Percentiles rank a stretch among this genome's conserved stretches.
Conservation (phyloP, 2,888 invertebrate species). For the Melipona beecheii region DNA sequence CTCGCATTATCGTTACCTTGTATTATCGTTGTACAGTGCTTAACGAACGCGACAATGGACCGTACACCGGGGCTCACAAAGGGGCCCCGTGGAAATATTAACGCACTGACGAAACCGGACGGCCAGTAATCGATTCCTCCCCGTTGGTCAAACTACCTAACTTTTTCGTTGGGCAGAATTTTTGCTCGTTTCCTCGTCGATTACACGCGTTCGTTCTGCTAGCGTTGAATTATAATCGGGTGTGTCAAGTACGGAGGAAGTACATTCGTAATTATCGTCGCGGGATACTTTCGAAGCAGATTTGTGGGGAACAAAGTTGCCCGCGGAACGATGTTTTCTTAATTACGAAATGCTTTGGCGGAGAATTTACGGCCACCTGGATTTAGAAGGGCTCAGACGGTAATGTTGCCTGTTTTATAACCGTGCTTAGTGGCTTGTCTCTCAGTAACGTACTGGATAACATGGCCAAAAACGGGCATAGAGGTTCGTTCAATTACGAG, state of each 20-base stretch:
- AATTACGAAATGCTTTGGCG: not conserved
- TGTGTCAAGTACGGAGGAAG: not conserved
- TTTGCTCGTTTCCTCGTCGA: no score
- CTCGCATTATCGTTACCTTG: constrained; percentile 67
- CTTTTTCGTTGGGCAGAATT: no score
- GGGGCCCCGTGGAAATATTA: constrained; percentile 56
- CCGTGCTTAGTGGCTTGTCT: constrained; percentile 29
- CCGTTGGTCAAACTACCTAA: constrained; percentile 46
- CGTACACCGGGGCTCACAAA: constrained; percentile 41
- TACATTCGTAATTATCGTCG: not conserved
- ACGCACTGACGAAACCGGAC: constrained; percentile 34
- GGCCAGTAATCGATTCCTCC: constrained; percentile 59
- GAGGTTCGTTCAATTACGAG: constrained; percentile 25
- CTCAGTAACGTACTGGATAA: constrained; percentile 6
- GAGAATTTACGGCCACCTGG: constrained; percentile 11
- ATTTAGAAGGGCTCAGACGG: constrained; percentile 25
- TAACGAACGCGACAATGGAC: constrained; percentile 58
- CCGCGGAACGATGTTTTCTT: not conserved
- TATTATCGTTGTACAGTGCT: constrained; percentile 33
- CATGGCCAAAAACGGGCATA: constrained; percentile 11
- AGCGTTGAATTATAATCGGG: no score
- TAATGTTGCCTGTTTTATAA: constrained; percentile 21
- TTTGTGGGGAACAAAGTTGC: not conserved
- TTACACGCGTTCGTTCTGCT: no score
- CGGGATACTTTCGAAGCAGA: not conserved